Percentiles rank a stretch among this genome's conserved stretches.
Evolutionary conservation across 1,140 invertebrate genomes (phyloP).

Genomic region (Laupala kohalensis): DNA sequence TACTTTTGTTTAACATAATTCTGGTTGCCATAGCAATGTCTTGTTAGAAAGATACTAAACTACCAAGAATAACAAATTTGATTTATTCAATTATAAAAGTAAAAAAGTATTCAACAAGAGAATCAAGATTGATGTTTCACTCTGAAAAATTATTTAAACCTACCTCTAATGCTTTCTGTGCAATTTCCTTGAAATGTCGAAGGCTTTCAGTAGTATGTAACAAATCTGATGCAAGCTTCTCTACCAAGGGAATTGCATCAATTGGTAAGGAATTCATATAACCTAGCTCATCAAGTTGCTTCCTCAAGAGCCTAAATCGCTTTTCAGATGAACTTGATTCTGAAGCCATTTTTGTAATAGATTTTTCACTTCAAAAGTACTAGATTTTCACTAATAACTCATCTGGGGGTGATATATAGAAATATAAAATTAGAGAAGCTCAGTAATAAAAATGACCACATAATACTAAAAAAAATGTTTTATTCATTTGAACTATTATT

Average conservation of each 20-base stretch:
- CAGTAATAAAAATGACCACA: too few species aligned
- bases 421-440: too few species aligned
- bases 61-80: too few species aligned
- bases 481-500: too few species aligned
- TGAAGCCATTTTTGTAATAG: neutral
- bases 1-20: too few species aligned
- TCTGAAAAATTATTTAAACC: constrained; percentile 5
- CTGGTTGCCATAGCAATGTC: too few species aligned
- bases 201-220: constrained; percentile 64
- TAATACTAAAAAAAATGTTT: too few species aligned
- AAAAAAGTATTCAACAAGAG: too few species aligned
- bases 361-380: neutral
- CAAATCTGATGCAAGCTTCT: constrained; percentile 58
- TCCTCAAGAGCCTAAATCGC: constrained; percentile 37
- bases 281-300: constrained; percentile 52
- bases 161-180: constrained; percentile 46
- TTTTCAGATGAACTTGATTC: constrained; percentile 21
- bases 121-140: too few species aligned
- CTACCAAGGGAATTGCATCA: constrained; percentile 58
- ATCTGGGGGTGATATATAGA: too few species aligned
- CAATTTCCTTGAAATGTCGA: constrained; percentile 60
- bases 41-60: too few species aligned
- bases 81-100: too few species aligned
- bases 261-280: constrained; percentile 55
- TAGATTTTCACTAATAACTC: neutral